Base-by-base conservation (phyloP, 2,113 vertebrate species). In the Strigops habroptila region DNA sequence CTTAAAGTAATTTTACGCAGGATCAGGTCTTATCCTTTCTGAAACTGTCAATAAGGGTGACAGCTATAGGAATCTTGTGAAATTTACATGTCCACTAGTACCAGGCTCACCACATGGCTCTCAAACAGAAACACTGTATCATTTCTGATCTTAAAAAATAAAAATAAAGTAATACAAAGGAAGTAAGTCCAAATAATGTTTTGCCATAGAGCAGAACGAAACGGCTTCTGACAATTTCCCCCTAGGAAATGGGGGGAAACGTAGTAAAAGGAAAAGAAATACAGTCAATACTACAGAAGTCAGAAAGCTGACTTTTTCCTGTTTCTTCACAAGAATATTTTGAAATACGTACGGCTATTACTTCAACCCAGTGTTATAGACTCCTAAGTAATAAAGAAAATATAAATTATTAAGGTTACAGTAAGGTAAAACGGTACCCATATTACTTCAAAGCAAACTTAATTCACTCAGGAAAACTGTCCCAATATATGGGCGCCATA, bases 401-500 rank as follows among this genome's bases (percentile, higher is more conserved):
- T 16, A 71, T 14, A 59, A 65, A 43, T 60, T 37, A 41, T 48
- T 41, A 87, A 31, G 55, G 33, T 65, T 73, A 75, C 35, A 86
- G 22, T 12, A 67, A 74, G 23, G 33, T 65, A 82, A 52, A 78
- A 44, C 23, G 65, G 12, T n/a, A 81, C 4, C n/a, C 27, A 24
- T 8, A 41, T 15, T 57, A 28, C 23, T 82, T 48, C 51, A 60
- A 81, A 85, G 73, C 13, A 13, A 49, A 59, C n/a, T 55, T 43
- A n/a, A 59, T 67, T 82, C 27, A 37, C 52, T 60, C 21, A 33
- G 11, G 43, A 89, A 78, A 89, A 46, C 46, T 31, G 25, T 46
- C 25, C 64, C 53, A 44, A 27, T 39, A 52, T 9, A 62, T 0
- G 1, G 19, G 24, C 0, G 0, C 30, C 31, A 7, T 10, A 86